Percentiles rank a stretch among this genome's conserved stretches.
These are phyloP conservation scores for Pteruthius melanotis DNA, from an alignment of 2,113 vertebrate genomes.

Conservation along the genomic window DNA sequence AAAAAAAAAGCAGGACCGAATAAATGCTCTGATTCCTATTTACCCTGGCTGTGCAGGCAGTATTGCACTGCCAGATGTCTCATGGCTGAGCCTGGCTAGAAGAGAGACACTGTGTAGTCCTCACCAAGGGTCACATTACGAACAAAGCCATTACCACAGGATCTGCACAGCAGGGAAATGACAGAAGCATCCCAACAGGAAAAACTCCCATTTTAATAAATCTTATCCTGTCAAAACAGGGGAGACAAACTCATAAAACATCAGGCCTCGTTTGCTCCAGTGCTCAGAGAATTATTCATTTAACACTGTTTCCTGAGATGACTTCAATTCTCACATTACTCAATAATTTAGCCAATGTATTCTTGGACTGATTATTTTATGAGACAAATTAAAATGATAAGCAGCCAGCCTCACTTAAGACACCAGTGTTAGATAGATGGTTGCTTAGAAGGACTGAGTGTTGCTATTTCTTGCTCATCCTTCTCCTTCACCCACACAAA, in stretches of 20 bases:
- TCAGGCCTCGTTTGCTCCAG: not conserved
- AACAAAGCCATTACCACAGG: not conserved
- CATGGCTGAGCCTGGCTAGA: not conserved
- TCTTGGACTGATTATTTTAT: not conserved
- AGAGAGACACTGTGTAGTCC: not conserved
- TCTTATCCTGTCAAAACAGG: not conserved
- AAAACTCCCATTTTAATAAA: not conserved
- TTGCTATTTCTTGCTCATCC: not conserved
- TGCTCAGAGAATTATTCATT: not conserved
- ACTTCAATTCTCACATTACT: not conserved
- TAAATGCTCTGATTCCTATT: not conserved
- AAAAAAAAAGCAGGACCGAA: not conserved
- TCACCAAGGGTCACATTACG: not conserved
- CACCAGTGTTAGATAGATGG: not conserved
- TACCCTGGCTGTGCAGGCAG: not conserved
- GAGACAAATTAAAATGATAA: not conserved
- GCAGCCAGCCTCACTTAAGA: not conserved
- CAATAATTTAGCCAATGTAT: not conserved
- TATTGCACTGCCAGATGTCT: not conserved
- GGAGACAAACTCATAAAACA: not conserved
- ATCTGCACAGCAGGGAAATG: not conserved
- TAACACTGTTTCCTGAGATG: not conserved
- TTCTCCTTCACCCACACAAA: not conserved
- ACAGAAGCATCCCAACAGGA: not conserved
- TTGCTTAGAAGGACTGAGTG: not conserved